Evolutionary conservation across 2,888 invertebrate genomes (phyloP), one percentile per base, ranked within the genome.

Genomic region (Eupsilia transversa): DNA sequence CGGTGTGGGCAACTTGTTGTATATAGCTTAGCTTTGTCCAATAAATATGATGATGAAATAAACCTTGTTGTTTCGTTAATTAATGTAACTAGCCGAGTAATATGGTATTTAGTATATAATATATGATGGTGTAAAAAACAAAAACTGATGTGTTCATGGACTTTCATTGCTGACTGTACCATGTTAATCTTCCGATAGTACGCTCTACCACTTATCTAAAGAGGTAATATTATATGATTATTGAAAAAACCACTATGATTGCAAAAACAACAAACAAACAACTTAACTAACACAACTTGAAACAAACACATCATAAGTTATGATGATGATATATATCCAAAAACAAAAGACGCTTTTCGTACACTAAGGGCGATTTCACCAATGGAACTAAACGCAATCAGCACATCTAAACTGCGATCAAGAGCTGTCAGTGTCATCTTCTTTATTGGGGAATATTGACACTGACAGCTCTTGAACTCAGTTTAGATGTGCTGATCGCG

Each of bases 21-120:
- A 84, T 49, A 87, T 87, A 86, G 87, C 87, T 87, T 87, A 75
- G 80, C 88, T 82, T 85, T 79, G 20, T 74, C 70, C 38, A 87
- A 82, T 87, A 87, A 83, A 88, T 38, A 73, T 64, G 69, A 73
- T 66, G 65, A 86, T 68, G 57, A 76, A 64, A 72, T 78, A 70
- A 65, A 63, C 3, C 20, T 14, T 27, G 12, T 4, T 3, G 14
- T 35, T n/a, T 43, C 20, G 4, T 43, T n/a, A 46, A 64, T 64
- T 9, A 41, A 30, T 17, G 10, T 12, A 46, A 23, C 23, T 23
- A 14, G 0, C 23, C 30, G 17, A n/a, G 54, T 49, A 30, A 33
- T 9, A 17, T 5, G 14, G 49, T 30, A 30, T 14, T 23, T 3
- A 49, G 1, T 3, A 14, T n/a, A n/a, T n/a, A n/a, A n/a, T n/a